These are phyloP conservation scores for Spea bombifrons DNA, from an alignment of 2,113 vertebrate species.

Conservation along the genomic window DNA sequence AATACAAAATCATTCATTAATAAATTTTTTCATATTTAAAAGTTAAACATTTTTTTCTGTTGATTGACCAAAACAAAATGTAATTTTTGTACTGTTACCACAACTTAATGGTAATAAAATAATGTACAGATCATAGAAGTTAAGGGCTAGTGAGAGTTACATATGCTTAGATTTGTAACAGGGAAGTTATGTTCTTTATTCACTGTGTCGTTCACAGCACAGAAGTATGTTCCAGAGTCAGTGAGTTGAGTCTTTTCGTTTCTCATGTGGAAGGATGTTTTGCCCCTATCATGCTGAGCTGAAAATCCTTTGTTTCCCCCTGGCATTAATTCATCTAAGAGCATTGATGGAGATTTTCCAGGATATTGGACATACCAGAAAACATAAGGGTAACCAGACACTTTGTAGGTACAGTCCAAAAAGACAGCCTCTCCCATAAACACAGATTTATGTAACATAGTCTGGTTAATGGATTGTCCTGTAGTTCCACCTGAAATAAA, in stretches of 20 bases:
- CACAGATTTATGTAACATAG: neutral
- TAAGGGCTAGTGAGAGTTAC: too few species aligned
- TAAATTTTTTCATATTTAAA: too few species aligned
- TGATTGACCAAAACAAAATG: too few species aligned
- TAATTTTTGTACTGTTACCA: too few species aligned
- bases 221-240: constrained; percentile 22
- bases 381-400: neutral
- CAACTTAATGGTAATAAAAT: too few species aligned
- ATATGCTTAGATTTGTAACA: constrained; percentile 15
- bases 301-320: constrained; percentile 4
- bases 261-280: neutral
- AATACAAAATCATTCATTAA: too few species aligned
- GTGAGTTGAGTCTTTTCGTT: constrained; percentile 5
- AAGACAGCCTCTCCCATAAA: neutral
- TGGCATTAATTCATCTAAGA: neutral
- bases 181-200: neutral
- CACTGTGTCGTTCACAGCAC: constrained; percentile 35
- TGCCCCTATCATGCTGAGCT: neutral
- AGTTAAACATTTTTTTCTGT: too few species aligned
- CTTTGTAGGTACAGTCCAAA: constrained; percentile 25
- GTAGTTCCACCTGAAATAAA: neutral
- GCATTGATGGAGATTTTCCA: constrained; percentile 3
- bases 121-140: too few species aligned
- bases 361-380: constrained; percentile 26
- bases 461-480: constrained; percentile 27